Percentiles rank a stretch among this genome's conserved stretches.
phyloP scores from a whole-genome alignment of 2,888 invertebrate genomes.

The Trilocha varians region DNA sequence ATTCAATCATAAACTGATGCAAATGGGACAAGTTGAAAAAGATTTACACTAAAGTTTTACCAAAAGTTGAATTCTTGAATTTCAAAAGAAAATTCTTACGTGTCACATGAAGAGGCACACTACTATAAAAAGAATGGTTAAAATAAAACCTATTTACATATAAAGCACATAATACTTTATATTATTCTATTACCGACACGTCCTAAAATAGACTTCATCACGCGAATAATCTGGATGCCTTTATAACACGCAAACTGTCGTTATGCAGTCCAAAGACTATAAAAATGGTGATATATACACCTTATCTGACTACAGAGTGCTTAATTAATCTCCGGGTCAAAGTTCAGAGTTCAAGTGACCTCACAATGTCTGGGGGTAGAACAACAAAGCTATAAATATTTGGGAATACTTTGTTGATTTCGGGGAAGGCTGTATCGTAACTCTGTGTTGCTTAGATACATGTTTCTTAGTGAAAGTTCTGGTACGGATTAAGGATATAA shows the following conservation, averaged over 20 bases:
- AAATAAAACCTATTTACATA: no score
- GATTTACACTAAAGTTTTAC: no score
- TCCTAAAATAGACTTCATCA: background rate
- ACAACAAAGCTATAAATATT: constrained; percentile 9
- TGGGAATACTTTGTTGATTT: background rate
- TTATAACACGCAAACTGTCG: background rate
- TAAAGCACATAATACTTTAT: no score
- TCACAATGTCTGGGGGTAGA: constrained; percentile 8
- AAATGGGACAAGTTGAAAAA: no score
- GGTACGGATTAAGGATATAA: no score
- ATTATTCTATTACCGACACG: background rate
- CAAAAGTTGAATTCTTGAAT: no score
- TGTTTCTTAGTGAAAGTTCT: no score
- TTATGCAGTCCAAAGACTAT: background rate
- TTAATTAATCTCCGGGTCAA: constrained; percentile 4
- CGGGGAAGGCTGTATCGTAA: background rate
- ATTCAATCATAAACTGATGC: no score
- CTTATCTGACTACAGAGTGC: background rate
- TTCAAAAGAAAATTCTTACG: no score
- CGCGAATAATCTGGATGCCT: background rate
- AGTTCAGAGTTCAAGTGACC: constrained; percentile 6
- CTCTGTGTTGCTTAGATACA: background rate
- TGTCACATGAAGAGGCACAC: no score
- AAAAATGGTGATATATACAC: background rate
- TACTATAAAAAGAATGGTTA: no score